Base-by-base conservation (phyloP, 2,888 invertebrate genomes). In the Caenorhabditis sp. region DNA sequence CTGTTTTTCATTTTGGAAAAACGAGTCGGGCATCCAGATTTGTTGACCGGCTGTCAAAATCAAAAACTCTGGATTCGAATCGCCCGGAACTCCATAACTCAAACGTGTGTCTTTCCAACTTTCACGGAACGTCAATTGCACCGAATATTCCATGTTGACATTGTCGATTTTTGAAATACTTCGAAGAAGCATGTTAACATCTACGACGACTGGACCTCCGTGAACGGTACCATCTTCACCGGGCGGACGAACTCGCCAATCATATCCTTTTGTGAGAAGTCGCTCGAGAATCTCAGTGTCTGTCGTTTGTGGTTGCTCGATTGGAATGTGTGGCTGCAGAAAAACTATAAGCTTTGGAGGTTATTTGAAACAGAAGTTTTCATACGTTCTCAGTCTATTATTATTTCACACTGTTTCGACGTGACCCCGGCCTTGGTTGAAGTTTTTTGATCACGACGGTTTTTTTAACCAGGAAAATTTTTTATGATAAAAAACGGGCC, bases 21-120 rank as follows among this genome's bases (percentile, higher is more conserved):
- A 97, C 83, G 97, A 91, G 91, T 97, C 97, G 51, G 97, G 97
- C 94, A 96, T 96, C 83, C 97, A 97, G 70, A 97, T 95, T 85
- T 95, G 92, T 90, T 93, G 94, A 63, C 88, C 86, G 4, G 85
- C 78, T 0, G 84, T 81, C 27, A 86, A 65, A 62, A 86, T 87
- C 50, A 86, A 67, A 64, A 87, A 87, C 36, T 84, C 85, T 0
- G 86, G 86, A 61, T 76, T 79, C 10, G 65, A 95, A 89, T 95
- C 75, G 24, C 70, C 70, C n/a, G 74, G 62, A 27, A 67, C 67
- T 53, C 74, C 77, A 58, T 78, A 78, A 57, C 77, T 85, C 50
- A 86, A 76, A 85, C 96, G 91, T 89, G 95, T 95, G 89, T 97
- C 96, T 88, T 93, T 90, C 96, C 96, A 97, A 90, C 95, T 94